Percentiles rank a stretch among this genome's conserved stretches.
These are phyloP conservation scores for Actenoides lindsayi DNA, from an alignment of 2,113 vertebrate genomes.

Conservation along the genomic window DNA sequence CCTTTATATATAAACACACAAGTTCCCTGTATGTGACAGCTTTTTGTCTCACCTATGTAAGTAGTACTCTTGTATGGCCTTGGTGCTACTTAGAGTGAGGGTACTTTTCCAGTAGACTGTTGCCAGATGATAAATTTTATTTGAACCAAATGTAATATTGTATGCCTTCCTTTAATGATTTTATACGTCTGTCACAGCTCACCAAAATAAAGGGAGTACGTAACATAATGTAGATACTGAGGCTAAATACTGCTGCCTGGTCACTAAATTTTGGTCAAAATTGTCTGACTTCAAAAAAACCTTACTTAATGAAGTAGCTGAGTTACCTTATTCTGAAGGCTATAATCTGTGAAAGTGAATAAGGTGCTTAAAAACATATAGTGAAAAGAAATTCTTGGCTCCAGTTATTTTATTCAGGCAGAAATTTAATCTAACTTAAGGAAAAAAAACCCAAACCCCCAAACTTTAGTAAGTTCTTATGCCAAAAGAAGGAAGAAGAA, in stretches of 20 bases:
- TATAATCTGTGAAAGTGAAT: not conserved
- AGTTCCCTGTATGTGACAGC: not conserved
- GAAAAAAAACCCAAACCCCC: accelerated
- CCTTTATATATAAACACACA: not conserved
- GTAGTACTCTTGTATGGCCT: not conserved
- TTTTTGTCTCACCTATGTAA: not conserved
- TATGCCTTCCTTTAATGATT: not conserved
- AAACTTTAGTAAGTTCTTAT: not conserved
- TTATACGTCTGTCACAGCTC: not conserved
- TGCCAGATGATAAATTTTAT: not conserved
- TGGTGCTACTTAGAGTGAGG: not conserved
- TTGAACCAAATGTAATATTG: not conserved
- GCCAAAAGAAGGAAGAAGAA: not conserved
- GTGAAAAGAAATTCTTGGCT: not conserved
- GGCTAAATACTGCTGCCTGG: not conserved
- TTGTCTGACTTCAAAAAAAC: not conserved
- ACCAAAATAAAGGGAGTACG: not conserved
- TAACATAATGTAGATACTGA: not conserved
- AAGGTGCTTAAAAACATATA: not conserved
- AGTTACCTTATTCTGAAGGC: not conserved
- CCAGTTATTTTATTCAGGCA: not conserved
- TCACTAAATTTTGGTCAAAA: not conserved
- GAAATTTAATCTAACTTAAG: not conserved
- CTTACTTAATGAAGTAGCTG: not conserved
- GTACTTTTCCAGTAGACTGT: not conserved